Conservation (phyloP, 2,888 invertebrate genomes). For the Drosophila aldrichi region DNA sequence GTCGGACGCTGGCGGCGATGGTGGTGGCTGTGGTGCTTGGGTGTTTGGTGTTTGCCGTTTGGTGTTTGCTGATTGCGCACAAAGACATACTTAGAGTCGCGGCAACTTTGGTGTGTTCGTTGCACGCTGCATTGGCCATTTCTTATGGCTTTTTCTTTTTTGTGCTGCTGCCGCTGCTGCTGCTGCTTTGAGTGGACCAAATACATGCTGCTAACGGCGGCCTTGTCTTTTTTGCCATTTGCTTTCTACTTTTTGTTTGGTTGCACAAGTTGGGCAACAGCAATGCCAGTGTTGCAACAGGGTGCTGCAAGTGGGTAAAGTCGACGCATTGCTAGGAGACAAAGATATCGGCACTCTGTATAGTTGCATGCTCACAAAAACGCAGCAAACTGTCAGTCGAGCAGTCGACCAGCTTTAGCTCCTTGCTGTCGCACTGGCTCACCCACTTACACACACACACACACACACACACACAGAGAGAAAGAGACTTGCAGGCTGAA, state of each 20-base stretch:
- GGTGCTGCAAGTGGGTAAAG: slow-evolving; percentile 15
- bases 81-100: slow-evolving; percentile 41
- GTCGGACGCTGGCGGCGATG: slow-evolving; percentile 6
- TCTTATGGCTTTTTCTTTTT: slow-evolving; percentile 37
- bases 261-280: slow-evolving; percentile 31
- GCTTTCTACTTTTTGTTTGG: slow-evolving; percentile 43
- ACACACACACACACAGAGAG: slow-evolving; percentile 15
- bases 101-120: slow-evolving; percentile 44
- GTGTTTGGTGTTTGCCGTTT: slow-evolving; percentile 23
- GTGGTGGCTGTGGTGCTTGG: slow-evolving; percentile 21
- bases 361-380: slow-evolving; percentile 27
- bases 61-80: slow-evolving; percentile 37
- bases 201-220: slow-evolving; percentile 34
- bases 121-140: slow-evolving; percentile 45
- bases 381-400: slow-evolving; percentile 39
- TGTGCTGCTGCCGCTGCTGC: slow-evolving; percentile 24
- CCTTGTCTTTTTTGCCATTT: slow-evolving; percentile 53
- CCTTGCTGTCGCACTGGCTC: slow-evolving; percentile 24
- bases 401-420: slow-evolving; percentile 23
- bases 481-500: slow-evolving; percentile 15
- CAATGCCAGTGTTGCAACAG: slow-evolving; percentile 32
- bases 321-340: background rate
- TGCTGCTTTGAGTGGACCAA: slow-evolving; percentile 58
- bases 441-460: slow-evolving; percentile 38
- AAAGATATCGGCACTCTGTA: slow-evolving; percentile 35